Base-by-base conservation (phyloP, 2,888 invertebrate species). In the Polymixis flavicincta region DNA sequence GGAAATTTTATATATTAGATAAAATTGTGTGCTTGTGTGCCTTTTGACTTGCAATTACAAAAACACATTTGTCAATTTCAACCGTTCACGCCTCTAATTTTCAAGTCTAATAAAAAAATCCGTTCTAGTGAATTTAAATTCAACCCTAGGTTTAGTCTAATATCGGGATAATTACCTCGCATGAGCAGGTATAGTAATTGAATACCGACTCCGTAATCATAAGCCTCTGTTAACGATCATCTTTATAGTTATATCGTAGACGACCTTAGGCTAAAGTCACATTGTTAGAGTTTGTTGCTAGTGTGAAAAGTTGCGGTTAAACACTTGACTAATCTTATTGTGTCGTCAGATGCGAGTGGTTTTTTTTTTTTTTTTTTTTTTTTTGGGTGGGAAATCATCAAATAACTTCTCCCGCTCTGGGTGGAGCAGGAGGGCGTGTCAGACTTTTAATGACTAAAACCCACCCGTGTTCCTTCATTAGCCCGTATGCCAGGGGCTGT, bases 151-250 rank as follows among this genome's bases (percentile, higher is more conserved):
- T 72, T 0, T 45, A 28, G 48, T 69, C 32, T 57, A 42, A 74
- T 74, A 80, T 82, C 28, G 52, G 50, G 66, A 69, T 73, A 70
- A 76, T 69, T 63, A 64, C 42, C 37, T 42, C 72, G 72, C 68
- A 42, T 66, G 76, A 71, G 70, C 55, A 25, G 63, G 14, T 61
- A 13, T 55, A 64, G 81, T 86, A 76, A 84, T 76, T 76, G 57
- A 71, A 80, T 65, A 63, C 59, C 42, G 37, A 69, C 32, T 59
- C 32, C 14, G 60, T 71, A 63, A 76, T 84, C 59, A 71, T 64
- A 65, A 81, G 55, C 64, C 42, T 22, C 59, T 59, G 32, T 61
- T 85, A 69, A 75, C 60, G 57, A 85, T 82, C 45, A 59, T 63
- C 59, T 63, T 82, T 45, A 76, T 66, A 76, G 60, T 68, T 52